Evolutionary conservation across 2,888 invertebrate species (phyloP), one percentile per base, ranked within the genome.

Genomic region (Conchocele bisecta): DNA sequence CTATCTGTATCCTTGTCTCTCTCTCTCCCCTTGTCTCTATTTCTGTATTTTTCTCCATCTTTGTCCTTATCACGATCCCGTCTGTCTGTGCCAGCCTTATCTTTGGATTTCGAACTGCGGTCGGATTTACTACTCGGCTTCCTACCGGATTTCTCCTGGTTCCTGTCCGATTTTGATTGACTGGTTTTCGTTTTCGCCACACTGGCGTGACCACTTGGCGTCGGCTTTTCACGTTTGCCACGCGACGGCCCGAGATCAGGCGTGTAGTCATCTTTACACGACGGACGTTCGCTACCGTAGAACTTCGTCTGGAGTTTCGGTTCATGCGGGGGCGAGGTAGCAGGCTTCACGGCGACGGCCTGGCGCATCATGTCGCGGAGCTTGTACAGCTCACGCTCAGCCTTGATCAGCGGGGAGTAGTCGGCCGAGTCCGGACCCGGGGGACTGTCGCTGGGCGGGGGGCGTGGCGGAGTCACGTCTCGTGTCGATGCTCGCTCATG

Each of bases 351-450:
- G 11, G 67, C 60, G 0, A 72, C 69, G 20, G 78, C 64, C 24
- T 78, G 73, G 39, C 81, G 51, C 75, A 79, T 75, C 54, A 81
- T 75, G 28, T 79, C 74, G 29, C 84, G 81, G n/a, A 86, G 69
- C 39, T 77, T 81, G n/a, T 75, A 79, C 24, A 86, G 65, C 35
- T 88, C 86, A 24, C 80, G 68, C 67, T 88, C 88, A 7, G 88
- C 88, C 59, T 81, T 80, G 44, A 88, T 74, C 41, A 88, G 58
- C 2, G 88, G 88, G 15, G 88, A 88, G 33, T 64, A 66, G 41
- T 76, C 77, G 6, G 69, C 70, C 13, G 56, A 64, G 20, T 79
- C 81, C 0, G 77, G 68, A 20, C 72, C 78, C 5, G 59, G 51
- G 24, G 51, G 59, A 59, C 70, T 75, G 33, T 29, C 41, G 6